Conservation (phyloP, 2,888 invertebrate genomes). For the Elegia similella region DNA sequence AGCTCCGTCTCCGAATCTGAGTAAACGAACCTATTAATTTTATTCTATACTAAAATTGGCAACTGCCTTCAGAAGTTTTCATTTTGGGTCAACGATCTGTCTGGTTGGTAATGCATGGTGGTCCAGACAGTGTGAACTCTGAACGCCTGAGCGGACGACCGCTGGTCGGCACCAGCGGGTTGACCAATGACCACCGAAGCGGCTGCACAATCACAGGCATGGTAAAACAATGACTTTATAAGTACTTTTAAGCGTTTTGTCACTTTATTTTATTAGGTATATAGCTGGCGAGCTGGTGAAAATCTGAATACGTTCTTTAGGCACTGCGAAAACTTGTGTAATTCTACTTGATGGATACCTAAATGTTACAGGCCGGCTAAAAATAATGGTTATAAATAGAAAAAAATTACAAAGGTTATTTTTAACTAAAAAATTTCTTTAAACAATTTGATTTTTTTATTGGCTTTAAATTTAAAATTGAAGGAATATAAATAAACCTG, state of each 20-base stretch:
- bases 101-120: conserved; percentile 1
- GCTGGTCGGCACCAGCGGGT: conserved; percentile 22
- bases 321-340: too few species aligned
- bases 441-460: too few species aligned
- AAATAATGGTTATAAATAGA: too few species aligned
- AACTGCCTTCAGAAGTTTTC: neutral
- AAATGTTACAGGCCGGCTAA: too few species aligned
- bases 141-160: conserved; percentile 23
- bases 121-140: neutral
- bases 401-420: too few species aligned
- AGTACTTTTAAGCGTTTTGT: neutral
- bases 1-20: neutral
- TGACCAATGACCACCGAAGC: conserved; percentile 39
- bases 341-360: too few species aligned
- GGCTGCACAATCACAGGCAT: conserved; percentile 38
- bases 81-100: conserved; percentile 1
- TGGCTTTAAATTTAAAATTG: too few species aligned
- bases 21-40: neutral
- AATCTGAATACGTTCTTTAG: too few species aligned
- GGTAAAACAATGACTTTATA: neutral
- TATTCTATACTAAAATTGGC: neutral
- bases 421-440: too few species aligned
- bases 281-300: too few species aligned
- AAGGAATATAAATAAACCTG: too few species aligned
- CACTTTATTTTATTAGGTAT: neutral